Evolutionary conservation across 1,140 invertebrate species (phyloP).

Genomic region (Himalopsyche phryganea): DNA sequence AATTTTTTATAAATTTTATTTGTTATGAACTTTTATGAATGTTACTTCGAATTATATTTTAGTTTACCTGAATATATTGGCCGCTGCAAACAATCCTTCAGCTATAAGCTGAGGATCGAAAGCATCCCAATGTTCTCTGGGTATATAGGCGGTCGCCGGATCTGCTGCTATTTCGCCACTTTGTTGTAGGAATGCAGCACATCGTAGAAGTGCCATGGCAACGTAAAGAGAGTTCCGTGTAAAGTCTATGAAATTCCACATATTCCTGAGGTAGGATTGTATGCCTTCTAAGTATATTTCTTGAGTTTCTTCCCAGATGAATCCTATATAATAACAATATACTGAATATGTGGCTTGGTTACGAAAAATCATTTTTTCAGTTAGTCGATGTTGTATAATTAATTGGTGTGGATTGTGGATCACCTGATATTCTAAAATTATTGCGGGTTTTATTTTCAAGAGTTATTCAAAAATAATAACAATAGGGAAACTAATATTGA

Average conservation of each 20-base stretch:
- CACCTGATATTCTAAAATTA: too few relatives aligned
- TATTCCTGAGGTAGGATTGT: conserved; percentile 77
- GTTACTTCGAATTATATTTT: too few relatives aligned
- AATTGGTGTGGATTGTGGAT: too few relatives aligned
- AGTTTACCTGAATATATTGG: conserved; percentile 86
- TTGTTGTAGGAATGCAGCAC: conserved; percentile 76
- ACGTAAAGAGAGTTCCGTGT: conserved; percentile 83
- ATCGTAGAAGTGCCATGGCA: conserved; percentile 69
- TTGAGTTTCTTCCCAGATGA: conserved; percentile 87
- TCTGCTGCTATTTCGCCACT: conserved; percentile 61
- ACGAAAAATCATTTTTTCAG: too few relatives aligned
- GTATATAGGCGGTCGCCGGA: conserved; percentile 65
- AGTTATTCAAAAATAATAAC: too few relatives aligned
- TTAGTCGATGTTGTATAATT: too few relatives aligned
- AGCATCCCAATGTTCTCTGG: conserved; percentile 83
- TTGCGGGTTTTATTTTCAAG: too few relatives aligned
- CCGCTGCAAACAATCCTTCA: conserved; percentile 91
- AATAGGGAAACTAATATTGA: too few relatives aligned
- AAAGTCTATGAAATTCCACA: conserved; percentile 97
- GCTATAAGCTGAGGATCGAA: conserved; percentile 93
- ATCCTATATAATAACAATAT: conserved; percentile 56
- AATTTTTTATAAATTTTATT: too few relatives aligned
- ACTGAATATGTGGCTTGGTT: too few relatives aligned
- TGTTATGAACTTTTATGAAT: too few relatives aligned
- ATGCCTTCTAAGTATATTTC: conserved; percentile 85